Evolutionary conservation across 2,797 vertebrate genomes (phyloP).

Genomic region (Myoxocephalus aenaeus): DNA sequence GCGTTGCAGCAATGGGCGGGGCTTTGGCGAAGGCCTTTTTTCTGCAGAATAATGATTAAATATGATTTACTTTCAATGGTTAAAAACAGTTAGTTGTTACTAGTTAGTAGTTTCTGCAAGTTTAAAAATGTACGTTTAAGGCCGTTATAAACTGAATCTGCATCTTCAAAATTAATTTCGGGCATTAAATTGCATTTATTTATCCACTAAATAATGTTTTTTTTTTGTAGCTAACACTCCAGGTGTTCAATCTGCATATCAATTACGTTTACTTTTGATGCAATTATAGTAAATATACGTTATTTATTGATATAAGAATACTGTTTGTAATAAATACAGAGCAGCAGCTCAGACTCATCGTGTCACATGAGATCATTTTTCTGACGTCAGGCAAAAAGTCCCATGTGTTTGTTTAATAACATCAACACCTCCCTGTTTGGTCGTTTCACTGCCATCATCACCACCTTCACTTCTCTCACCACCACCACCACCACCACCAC

Average conservation of each 20-base stretch:
- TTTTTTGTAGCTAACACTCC: too few species aligned
- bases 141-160: neutral
- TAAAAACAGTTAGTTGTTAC: too few species aligned
- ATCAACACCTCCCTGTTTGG: neutral
- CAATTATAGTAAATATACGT: neutral
- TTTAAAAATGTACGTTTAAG: neutral
- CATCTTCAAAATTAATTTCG: neutral
- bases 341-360: too few species aligned
- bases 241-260: too few species aligned
- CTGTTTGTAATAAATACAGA: neutral
- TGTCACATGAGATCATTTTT: too few species aligned
- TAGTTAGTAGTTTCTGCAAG: neutral
- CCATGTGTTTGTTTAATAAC: neutral
- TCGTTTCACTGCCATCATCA: neutral
- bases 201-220: too few species aligned
- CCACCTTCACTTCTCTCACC: neutral
- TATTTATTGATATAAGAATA: neutral
- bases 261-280: neutral
- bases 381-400: too few species aligned
- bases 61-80: neutral
- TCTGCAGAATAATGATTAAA: neutral
- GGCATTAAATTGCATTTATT: neutral
- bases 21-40: too few species aligned
- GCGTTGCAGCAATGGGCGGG: too few species aligned
- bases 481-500: neutral